These are phyloP conservation scores for Epistrophella euchroma DNA, from an alignment of 2,888 invertebrate species.

Conservation along the genomic window DNA sequence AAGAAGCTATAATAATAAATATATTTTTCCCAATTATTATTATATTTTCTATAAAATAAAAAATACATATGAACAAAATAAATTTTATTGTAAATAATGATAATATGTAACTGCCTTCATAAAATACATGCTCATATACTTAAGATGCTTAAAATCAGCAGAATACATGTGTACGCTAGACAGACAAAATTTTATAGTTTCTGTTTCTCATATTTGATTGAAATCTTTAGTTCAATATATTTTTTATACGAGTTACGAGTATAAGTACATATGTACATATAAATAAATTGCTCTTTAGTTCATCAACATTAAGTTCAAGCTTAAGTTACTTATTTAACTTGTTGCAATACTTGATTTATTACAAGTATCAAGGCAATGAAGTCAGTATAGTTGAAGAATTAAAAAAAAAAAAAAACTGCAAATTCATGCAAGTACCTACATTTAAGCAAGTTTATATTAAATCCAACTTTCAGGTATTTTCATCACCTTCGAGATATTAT, in stretches of 20 bases:
- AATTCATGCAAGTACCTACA: neutral
- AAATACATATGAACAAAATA: no score
- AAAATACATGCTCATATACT: no score
- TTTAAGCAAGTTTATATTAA: neutral
- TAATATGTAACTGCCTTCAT: no score
- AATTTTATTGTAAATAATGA: no score
- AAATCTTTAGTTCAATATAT: neutral
- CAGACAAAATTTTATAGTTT: no score
- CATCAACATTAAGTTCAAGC: conserved; percentile 10
- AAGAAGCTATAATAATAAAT: no score
- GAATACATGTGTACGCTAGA: no score
- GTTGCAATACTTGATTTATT: conserved; percentile 10
- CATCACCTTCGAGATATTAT: conserved; percentile 1
- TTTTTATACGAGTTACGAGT: no score
- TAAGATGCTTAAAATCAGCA: no score
- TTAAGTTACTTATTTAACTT: conserved; percentile 1
- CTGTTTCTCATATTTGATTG: neutral
- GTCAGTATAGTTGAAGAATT: neutral
- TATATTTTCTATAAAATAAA: no score
- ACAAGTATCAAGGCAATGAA: conserved; percentile 8
- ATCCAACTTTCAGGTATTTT: conserved; percentile 9
- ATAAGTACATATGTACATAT: no score
- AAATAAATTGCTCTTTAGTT: neutral
- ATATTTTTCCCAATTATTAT: no score
- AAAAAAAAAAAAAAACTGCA: neutral